phyloP scores from a whole-genome alignment of 2,888 invertebrate genomes.

The Spialia ferax region DNA sequence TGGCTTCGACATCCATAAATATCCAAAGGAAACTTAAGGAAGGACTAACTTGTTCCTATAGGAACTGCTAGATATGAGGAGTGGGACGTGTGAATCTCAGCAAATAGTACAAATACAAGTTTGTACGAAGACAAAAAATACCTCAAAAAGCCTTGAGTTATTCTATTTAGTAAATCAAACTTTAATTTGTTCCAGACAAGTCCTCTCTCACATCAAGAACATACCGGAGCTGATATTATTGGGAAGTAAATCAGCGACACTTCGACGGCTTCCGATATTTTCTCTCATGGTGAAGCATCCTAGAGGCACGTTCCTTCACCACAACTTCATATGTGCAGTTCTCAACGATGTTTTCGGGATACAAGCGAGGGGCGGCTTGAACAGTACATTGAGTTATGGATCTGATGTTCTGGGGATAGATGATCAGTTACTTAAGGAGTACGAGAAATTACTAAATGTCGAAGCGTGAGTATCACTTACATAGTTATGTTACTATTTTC shows the following conservation, averaged over 20 bases:
- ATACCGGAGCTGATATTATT: constrained; percentile 93
- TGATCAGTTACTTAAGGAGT: constrained; percentile 90
- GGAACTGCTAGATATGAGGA: no score
- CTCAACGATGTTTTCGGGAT: constrained; percentile 97
- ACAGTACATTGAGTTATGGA: constrained; percentile 94
- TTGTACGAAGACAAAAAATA: no score
- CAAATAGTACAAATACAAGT: no score
- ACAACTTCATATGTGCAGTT: constrained; percentile 94
- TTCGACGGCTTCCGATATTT: constrained; percentile 92
- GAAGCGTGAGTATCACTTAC: constrained; percentile 68
- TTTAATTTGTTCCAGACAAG: constrained; percentile 88
- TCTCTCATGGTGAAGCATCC: constrained; percentile 95
- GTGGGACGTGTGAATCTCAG: no score
- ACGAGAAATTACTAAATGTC: constrained; percentile 88
- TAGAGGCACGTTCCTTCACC: constrained; percentile 94
- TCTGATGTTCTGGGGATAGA: constrained; percentile 95
- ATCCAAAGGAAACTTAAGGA: no score
- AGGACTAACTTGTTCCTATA: no score
- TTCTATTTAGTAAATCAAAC: background rate
- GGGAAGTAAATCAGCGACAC: constrained; percentile 89
- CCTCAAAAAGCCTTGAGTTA: no score
- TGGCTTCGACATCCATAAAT: no score
- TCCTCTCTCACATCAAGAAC: constrained; percentile 91
- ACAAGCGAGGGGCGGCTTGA: constrained; percentile 93
- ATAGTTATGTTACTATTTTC: constrained; percentile 3